These are phyloP conservation scores for Corydoras sp. DNA, from an alignment of 2,113 vertebrate genomes.

Conservation along the genomic window DNA sequence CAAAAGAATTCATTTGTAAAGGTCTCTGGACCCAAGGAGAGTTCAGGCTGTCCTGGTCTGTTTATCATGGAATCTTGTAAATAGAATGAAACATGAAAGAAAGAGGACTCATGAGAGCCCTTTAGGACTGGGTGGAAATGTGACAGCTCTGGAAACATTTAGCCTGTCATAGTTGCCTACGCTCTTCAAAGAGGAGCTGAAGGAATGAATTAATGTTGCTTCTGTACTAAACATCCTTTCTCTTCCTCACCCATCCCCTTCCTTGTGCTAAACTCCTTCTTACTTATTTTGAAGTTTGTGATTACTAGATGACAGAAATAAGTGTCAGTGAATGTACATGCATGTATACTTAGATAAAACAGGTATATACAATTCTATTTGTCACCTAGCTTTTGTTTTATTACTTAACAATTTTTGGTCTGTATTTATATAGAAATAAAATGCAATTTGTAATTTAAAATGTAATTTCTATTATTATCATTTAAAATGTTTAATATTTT, in stretches of 20 bases:
- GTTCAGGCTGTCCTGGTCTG: conserved; percentile 60
- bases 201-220: conserved; percentile 72
- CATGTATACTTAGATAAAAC: neutral
- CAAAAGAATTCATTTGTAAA: too few relatives aligned
- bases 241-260: conserved; percentile 42
- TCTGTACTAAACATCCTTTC: conserved; percentile 68
- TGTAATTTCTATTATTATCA: too few relatives aligned
- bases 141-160: conserved; percentile 76
- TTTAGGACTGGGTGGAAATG: conserved; percentile 71
- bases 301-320: conserved; percentile 51
- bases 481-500: too few relatives aligned
- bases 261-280: conserved; percentile 25
- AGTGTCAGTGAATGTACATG: conserved; percentile 14
- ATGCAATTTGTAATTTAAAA: too few relatives aligned
- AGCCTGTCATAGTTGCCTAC: conserved; percentile 65
- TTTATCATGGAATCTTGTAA: conserved; percentile 75
- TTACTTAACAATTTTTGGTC: too few relatives aligned
- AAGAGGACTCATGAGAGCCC: conserved; percentile 66
- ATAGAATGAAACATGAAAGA: conserved; percentile 78
- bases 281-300: conserved; percentile 46
- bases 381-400: too few relatives aligned
- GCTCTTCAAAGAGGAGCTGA: conserved; percentile 63
- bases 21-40: neutral
- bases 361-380: too few relatives aligned
- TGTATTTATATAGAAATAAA: too few relatives aligned